Conservation (phyloP, 2,888 invertebrate genomes). For the Drosophila crucigera region DNA sequence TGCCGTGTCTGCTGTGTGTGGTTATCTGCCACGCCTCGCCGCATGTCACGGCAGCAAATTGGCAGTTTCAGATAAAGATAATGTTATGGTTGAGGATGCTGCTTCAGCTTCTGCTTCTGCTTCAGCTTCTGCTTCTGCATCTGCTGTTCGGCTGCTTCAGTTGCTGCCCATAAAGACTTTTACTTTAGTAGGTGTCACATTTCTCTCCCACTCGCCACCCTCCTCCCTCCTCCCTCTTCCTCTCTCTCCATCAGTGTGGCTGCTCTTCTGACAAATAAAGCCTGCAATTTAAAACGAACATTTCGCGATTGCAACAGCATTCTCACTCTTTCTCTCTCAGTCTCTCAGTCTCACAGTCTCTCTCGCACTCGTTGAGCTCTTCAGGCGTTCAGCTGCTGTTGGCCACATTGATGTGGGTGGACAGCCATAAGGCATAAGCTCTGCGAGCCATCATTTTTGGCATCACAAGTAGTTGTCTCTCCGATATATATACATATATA, state of each 20-base stretch:
- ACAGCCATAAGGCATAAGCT: conserved; percentile 53
- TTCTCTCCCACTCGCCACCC: conserved; percentile 34
- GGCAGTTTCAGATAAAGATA: conserved; percentile 80
- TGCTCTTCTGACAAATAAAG: conserved; percentile 63
- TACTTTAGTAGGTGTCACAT: conserved; percentile 79
- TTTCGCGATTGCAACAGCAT: conserved; percentile 13
- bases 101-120: conserved; percentile 3
- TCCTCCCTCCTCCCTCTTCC: no score
- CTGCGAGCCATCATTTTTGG: conserved; percentile 36
- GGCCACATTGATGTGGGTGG: conserved; percentile 23
- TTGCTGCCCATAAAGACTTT: conserved; percentile 59
- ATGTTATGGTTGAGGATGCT: conserved; percentile 55
- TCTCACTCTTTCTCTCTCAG: background rate
- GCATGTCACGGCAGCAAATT: conserved; percentile 69
- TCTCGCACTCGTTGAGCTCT: conserved; percentile 10
- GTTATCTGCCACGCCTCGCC: conserved; percentile 60
- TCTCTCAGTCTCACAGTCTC: background rate
- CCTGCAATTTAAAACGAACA: conserved; percentile 57
- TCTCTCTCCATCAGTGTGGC: background rate
- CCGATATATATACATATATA: background rate
- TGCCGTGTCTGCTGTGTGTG: conserved; percentile 21
- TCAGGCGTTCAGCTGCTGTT: conserved; percentile 12
- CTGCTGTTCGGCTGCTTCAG: conserved; percentile 17
- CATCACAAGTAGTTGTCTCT: background rate
- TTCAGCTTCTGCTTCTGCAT: conserved; percentile 7